phyloP scores from a whole-genome alignment of 2,797 vertebrate genomes.

The Platyrinchus mystaceus region DNA sequence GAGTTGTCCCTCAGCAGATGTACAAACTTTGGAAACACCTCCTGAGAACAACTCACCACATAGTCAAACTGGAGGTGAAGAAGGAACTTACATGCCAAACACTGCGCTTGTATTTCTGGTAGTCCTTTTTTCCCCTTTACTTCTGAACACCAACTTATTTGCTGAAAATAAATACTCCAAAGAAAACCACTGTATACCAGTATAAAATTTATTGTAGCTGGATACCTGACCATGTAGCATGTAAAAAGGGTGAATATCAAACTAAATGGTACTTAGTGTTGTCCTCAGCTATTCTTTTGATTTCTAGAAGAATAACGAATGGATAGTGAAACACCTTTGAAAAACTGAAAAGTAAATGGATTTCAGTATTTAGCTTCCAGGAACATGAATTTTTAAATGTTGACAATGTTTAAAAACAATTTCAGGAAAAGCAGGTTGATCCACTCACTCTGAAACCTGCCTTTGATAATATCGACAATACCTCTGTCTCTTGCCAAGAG shows the following conservation, averaged over 20 bases:
- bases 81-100: rapidly evolving
- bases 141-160: not conserved
- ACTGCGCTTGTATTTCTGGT: not conserved
- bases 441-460: not conserved
- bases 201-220: not conserved
- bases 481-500: not conserved
- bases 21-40: not conserved
- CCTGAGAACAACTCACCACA: not conserved
- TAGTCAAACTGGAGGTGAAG: not conserved
- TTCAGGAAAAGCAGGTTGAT: not conserved
- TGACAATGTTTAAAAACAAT: not conserved
- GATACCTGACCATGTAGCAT: not conserved
- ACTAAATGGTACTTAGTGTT: not conserved
- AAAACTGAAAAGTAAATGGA: not conserved
- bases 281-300: not conserved
- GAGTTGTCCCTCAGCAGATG: not conserved
- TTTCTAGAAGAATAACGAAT: not conserved
- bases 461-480: not conserved
- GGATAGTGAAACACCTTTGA: not conserved
- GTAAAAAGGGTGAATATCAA: not conserved
- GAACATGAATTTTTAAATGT: not conserved
- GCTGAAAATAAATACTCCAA: not conserved
- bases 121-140: not conserved
- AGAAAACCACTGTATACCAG: not conserved
- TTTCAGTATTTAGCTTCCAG: not conserved